Conservation (phyloP, 2,113 vertebrate genomes). For the Neoarius graeffei region DNA sequence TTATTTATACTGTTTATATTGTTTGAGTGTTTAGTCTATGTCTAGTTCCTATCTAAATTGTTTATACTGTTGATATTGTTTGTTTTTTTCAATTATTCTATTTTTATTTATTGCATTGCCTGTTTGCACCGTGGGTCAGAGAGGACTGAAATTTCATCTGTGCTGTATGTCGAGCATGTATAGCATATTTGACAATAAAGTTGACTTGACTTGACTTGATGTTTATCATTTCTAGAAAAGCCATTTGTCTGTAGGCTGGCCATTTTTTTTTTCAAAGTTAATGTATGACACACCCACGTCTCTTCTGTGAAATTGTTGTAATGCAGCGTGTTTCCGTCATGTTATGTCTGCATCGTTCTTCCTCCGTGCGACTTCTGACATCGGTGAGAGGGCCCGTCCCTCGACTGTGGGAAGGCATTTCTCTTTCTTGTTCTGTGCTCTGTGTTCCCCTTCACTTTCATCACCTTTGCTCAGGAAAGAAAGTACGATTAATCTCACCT, state of each 20-base stretch:
- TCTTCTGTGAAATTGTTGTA: constrained; percentile 17
- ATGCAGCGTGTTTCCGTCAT: not conserved
- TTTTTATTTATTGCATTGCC: no score
- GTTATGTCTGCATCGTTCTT: not conserved
- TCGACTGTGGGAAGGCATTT: constrained; percentile 1
- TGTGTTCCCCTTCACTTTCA: constrained; percentile 16
- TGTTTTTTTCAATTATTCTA: no score
- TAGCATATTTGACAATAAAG: no score
- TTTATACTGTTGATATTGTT: no score
- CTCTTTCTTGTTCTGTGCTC: not conserved
- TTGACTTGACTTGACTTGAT: no score
- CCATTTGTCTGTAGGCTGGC: not conserved
- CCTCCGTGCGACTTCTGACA: constrained; percentile 18
- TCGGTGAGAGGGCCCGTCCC: constrained; percentile 9
- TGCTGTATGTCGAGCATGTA: no score
- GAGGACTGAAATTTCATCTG: no score
- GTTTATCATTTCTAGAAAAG: not conserved
- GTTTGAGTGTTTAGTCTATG: no score
- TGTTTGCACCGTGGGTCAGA: no score
- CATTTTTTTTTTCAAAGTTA: not conserved
- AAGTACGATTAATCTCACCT: not conserved
- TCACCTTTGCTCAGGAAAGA: not conserved
- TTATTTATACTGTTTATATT: no score
- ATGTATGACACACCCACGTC: not conserved
- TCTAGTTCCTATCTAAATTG: no score